These are phyloP conservation scores for Ectemnius lituratus DNA, from an alignment of 2,888 invertebrate genomes.

Conservation along the genomic window DNA sequence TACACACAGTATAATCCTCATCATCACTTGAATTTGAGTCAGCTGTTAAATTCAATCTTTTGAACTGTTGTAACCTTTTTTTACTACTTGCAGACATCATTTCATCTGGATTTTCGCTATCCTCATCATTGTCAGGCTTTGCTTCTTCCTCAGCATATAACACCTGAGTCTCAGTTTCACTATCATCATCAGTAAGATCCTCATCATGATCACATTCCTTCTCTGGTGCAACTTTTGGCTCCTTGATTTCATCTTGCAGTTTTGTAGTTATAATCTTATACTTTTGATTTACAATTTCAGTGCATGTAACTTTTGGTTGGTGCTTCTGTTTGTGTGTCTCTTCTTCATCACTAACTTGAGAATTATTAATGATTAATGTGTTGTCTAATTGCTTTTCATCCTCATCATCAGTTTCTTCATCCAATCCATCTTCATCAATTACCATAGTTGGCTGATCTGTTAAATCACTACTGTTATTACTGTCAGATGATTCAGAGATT, in stretches of 20 bases:
- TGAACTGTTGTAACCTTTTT: constrained; percentile 42
- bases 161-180: not conserved
- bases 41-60: constrained; percentile 44
- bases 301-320: constrained; percentile 50
- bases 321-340: constrained; percentile 7
- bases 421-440: not conserved
- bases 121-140: not conserved
- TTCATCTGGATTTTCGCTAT: not conserved
- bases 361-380: not conserved
- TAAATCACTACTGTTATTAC: not conserved
- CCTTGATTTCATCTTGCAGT: not conserved
- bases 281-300: constrained; percentile 51
- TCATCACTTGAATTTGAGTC: constrained; percentile 42
- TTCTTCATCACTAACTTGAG: not conserved
- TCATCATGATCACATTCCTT: not conserved
- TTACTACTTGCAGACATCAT: constrained; percentile 21
- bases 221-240: not conserved
- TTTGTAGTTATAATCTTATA: constrained; percentile 50
- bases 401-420: not conserved
- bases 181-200: not conserved
- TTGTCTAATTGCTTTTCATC: not conserved
- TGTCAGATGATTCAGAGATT: not conserved
- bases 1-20: constrained; percentile 7
- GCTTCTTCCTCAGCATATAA: not conserved
- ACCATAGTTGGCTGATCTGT: not conserved